A percentile compares a stretch with the other conserved stretches of the same genome.
phyloP scores from a whole-genome alignment of 1,140 invertebrate species.

The Trichonephila inaurata region DNA sequence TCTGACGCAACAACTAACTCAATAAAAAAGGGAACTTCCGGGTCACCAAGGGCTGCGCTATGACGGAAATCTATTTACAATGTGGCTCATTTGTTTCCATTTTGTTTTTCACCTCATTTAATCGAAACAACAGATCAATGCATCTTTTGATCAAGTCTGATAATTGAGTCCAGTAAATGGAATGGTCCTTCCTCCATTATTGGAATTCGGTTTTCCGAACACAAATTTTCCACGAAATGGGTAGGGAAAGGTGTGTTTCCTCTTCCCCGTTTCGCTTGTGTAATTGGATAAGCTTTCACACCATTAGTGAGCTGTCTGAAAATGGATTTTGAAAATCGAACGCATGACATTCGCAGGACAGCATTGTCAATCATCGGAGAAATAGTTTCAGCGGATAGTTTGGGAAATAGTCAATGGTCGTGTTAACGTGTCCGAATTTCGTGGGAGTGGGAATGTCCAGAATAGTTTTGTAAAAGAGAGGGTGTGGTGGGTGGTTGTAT shows the following conservation, averaged over 20 bases:
- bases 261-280: background rate
- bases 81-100: background rate
- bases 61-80: background rate
- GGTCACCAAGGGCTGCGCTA: background rate
- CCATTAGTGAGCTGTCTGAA: constrained; percentile 20
- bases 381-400: background rate
- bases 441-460: no score
- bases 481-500: no score
- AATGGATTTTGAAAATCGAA: constrained; percentile 34
- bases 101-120: background rate
- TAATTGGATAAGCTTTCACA: constrained; percentile 21
- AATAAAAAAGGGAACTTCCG: constrained; percentile 3
- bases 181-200: background rate
- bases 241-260: background rate
- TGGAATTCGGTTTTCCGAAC: constrained; percentile 30
- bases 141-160: constrained; percentile 27
- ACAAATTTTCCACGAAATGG: constrained; percentile 20
- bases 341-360: background rate
- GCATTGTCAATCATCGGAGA: background rate
- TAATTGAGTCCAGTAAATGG: constrained; percentile 39
- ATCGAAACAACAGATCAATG: constrained; percentile 27
- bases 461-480: no score
- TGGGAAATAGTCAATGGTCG: background rate
- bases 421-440: background rate
- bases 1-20: background rate